These are phyloP conservation scores for Camelus dromedarius DNA, from an alignment of 2,113 vertebrate genomes.

Conservation along the genomic window DNA sequence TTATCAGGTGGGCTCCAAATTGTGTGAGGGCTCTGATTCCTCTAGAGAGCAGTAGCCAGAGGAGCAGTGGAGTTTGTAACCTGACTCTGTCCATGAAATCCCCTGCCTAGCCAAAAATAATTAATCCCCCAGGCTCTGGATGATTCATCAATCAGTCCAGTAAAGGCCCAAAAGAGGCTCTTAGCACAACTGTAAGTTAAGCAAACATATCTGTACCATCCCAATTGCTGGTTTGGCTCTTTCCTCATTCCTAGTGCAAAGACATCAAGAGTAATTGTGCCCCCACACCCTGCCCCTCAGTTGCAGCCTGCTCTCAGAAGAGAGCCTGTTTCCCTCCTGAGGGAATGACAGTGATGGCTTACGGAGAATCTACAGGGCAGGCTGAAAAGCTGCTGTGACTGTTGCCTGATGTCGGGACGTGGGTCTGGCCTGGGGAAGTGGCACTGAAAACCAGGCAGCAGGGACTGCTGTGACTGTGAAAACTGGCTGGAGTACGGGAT, in stretches of 20 bases:
- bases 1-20: conserved; percentile 47
- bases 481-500: not conserved
- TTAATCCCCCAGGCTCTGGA: not conserved
- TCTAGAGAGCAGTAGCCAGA: conserved; percentile 34
- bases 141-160: not conserved
- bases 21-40: conserved; percentile 24
- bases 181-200: conserved; percentile 8
- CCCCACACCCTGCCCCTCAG: not conserved
- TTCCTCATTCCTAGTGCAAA: not conserved
- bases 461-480: not conserved
- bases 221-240: not conserved
- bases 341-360: not conserved
- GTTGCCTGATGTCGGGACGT: not conserved
- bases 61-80: not conserved
- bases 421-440: not conserved
- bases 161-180: conserved; percentile 30
- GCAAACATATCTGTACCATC: not conserved
- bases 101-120: not conserved
- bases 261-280: not conserved
- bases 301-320: not conserved
- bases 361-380: not conserved
- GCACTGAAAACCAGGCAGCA: not conserved
- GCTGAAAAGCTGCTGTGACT: not conserved
- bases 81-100: not conserved
- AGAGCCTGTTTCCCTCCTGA: not conserved